Evolutionary conservation across 2,797 vertebrate genomes (phyloP), one percentile per base, ranked within the genome.

Genomic region (Tachyglossus aculeatus): DNA sequence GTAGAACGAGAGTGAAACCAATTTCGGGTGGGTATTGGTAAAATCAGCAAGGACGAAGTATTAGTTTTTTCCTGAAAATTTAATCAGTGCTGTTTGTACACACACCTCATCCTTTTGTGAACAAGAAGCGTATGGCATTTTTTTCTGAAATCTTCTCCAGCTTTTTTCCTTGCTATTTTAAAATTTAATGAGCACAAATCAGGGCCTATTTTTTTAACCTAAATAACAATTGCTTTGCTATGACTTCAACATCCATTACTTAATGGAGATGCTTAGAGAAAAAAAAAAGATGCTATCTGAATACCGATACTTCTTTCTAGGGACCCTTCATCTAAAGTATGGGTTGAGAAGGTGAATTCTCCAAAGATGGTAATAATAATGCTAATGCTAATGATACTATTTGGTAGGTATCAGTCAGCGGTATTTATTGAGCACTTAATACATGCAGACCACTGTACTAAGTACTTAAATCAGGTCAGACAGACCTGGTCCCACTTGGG

Each of bases 171-270:
- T 0, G 0, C 65, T 4, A 5, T 27, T 78, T 84, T 79, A 84
- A 87, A 67, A 86, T 82, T 74, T 86, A 88, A 34, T 67, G 69
- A 83, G 59, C 87, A 80, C 81, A 88, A 89, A 86, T 80, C 85
- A 77, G 64, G 44, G 58, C 27, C 69, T 18, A 12, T 5, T 27
- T 37, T 67, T 47, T 65, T 38, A 77, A 83, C 64, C 80, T 82
- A 70, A 86, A 81, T 63, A 78, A 78, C 57, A 74, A 85, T 52
- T 64, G 55, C 68, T 84, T 76, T 60, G 33, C 81, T 78, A 25
- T 64, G 64, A 40, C 67, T 71, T 78, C 52, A 55, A 14, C 9
- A 55, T 77, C 60, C 74, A 44, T 70, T 66, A 47, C 65, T 64
- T 57, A 71, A 74, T 19, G 76, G 40, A 64, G 61, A 78, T 14